A percentile compares a stretch with the other conserved stretches of the same genome.
phyloP scores from a whole-genome alignment of 2,797 vertebrate species.

The Tokudaia muenninki region DNA sequence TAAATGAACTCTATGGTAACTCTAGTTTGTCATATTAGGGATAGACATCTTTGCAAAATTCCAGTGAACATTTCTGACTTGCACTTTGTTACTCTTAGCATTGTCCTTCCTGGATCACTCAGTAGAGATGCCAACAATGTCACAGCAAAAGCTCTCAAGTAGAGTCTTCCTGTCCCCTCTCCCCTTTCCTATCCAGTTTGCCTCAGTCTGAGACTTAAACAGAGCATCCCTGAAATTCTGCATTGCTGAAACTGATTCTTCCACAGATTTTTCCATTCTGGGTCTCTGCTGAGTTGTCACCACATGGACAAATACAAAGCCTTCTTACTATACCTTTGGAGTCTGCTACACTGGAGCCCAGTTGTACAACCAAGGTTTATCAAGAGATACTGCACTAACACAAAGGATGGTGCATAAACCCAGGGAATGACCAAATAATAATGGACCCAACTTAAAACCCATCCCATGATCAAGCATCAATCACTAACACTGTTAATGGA shows the following conservation, averaged over 20 bases:
- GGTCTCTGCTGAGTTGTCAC: not conserved
- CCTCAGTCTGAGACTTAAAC: accelerated
- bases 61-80: not conserved
- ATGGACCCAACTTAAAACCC: not conserved
- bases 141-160: not conserved
- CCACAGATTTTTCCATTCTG: not conserved
- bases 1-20: not conserved
- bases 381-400: not conserved
- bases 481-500: not conserved
- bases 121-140: no score
- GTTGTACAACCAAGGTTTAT: not conserved
- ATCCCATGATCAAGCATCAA: not conserved
- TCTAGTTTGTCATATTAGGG: not conserved
- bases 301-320: not conserved
- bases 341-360: not conserved
- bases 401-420: not conserved
- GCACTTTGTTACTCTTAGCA: not conserved
- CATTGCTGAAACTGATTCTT: not conserved
- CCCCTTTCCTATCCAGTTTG: not conserved
- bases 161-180: no score
- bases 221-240: not conserved
- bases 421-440: not conserved
- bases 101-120: not conserved
- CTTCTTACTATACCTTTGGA: not conserved
- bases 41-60: no score